phyloP scores from a whole-genome alignment of 64 coral and sea anemone species.

The Pocillopora damicornis region DNA sequence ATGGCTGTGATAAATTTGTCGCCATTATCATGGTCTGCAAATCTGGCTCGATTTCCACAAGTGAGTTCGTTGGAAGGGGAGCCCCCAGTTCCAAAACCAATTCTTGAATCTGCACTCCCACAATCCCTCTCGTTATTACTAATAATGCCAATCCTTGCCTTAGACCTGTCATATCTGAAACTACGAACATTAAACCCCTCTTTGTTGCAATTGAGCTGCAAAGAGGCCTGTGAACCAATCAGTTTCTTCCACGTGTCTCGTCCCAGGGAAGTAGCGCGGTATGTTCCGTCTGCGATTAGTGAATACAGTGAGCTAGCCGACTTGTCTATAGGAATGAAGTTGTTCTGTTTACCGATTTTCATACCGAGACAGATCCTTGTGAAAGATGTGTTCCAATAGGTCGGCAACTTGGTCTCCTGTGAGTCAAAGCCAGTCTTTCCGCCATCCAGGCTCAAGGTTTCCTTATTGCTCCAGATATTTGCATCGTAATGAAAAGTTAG shows the following conservation, averaged over 20 bases:
- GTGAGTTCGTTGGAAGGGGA: neutral
- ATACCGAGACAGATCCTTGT: no score
- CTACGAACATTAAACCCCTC: neutral
- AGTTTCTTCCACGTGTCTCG: neutral
- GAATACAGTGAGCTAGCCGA: neutral
- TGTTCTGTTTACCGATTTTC: neutral
- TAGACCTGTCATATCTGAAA: neutral
- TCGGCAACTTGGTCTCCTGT: no score
- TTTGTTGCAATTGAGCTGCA: neutral
- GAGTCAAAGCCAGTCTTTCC: no score
- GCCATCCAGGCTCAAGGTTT: no score
- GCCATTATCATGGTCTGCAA: neutral
- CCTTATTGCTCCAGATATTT: no score
- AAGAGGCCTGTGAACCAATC: neutral
- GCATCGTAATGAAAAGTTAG: no score
- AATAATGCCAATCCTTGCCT: neutral
- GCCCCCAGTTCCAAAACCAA: neutral
- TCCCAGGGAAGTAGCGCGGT: neutral
- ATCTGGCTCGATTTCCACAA: neutral
- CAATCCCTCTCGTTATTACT: neutral
- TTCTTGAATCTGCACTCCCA: neutral
- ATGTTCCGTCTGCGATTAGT: neutral
- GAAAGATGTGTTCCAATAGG: no score
- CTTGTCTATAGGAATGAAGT: neutral
- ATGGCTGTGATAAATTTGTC: neutral